Base-by-base conservation (phyloP, 2,888 invertebrate genomes). In the Hemistola chrysoprasaria region DNA sequence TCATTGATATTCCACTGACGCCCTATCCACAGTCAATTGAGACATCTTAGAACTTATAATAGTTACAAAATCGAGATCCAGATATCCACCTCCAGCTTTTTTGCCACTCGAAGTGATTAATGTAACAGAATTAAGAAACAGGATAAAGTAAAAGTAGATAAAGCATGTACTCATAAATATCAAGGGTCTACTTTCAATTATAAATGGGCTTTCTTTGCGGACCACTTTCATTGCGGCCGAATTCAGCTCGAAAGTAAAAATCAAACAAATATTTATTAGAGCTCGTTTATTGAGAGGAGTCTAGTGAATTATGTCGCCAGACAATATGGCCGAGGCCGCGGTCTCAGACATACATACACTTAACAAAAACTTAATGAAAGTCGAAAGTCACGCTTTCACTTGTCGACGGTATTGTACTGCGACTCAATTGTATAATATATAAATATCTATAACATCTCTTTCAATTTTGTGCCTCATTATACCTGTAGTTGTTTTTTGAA, bases 321-420 rank as follows among this genome's bases (percentile, higher is more conserved):
- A 86, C 86, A 85, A 85, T 86, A 86, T 85, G 81, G 80, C 67
- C 70, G 71, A 65, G 73, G 67, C 62, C 62, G 64, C 66, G 62
- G 66, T 60, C 76, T n/a, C n/a, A n/a, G n/a, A n/a, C 78, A 81
- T 80, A 78, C 83, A 85, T 71, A 82, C 71, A 71, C 73, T 77
- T 72, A 69, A 86, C 85, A 87, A 87, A 87, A 87, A 86, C 78
- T 76, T 78, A 84, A 87, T 78, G 87, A 86, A 86, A 86, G 86
- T 86, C 76, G 87, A 88, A 86, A 88, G 87, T 83, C 67, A 78
- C 78, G 82, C 87, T 88, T 88, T 88, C 87, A 87, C 87, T 87
- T 71, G 83, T 73, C 72, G 71, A 65, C 77, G 66, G 73, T 74
- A 78, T 78, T 78, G 81, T 80, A 75, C 72, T 72, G 72, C 69